These are phyloP conservation scores for Ctenomys sociabilis DNA, from an alignment of 2,113 vertebrate species.

Conservation along the genomic window DNA sequence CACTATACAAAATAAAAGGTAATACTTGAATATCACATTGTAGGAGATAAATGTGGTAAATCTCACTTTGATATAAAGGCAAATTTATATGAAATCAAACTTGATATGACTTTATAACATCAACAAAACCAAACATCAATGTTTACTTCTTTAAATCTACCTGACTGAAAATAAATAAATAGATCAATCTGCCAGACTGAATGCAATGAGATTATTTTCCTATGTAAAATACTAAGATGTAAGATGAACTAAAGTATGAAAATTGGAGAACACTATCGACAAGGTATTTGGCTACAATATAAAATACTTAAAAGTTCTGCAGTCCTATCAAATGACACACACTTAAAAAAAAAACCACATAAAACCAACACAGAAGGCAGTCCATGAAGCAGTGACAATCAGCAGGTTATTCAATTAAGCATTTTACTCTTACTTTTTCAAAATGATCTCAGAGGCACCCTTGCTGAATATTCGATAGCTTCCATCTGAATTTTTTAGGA, in stretches of 20 bases:
- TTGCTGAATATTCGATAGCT: constrained; percentile 99
- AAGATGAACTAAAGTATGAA: constrained; percentile 18
- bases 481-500: constrained; percentile 97
- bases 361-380: neutral
- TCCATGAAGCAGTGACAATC: neutral
- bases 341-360: constrained; percentile 1
- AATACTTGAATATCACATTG: constrained; percentile 32
- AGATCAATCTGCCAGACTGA: neutral
- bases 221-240: constrained; percentile 24
- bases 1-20: constrained; percentile 34
- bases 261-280: neutral
- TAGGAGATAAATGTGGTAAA: constrained; percentile 18
- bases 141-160: too few relatives aligned
- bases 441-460: constrained; percentile 98
- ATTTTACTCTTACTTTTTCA: constrained; percentile 94
- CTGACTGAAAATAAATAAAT: too few relatives aligned
- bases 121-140: too few relatives aligned
- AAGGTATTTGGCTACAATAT: neutral
- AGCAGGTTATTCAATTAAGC: constrained; percentile 52
- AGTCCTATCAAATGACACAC: neutral
- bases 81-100: neutral
- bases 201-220: constrained; percentile 38
- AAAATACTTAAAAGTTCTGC: neutral
- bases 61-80: neutral
- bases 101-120: too few relatives aligned